Conservation (phyloP, 2,797 vertebrate genomes). For the Leptoclinus maculatus region DNA sequence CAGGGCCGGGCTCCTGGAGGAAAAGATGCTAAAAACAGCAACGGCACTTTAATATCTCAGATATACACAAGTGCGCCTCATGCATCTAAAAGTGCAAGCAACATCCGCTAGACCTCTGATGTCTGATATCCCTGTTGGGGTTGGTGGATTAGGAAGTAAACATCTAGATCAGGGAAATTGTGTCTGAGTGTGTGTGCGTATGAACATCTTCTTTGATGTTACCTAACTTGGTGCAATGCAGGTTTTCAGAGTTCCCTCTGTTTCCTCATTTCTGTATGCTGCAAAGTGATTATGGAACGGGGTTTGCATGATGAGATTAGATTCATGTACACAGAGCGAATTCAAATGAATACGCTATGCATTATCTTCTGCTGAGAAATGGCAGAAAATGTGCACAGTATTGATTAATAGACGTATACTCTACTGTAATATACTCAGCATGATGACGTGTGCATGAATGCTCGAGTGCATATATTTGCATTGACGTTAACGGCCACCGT, state of each 20-base stretch:
- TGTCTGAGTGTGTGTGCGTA: constrained; percentile 6
- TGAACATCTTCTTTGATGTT: constrained; percentile 70
- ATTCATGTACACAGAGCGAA: not conserved
- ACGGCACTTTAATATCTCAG: constrained; percentile 46
- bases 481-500: not conserved
- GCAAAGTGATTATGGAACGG: constrained; percentile 24
- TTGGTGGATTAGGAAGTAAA: constrained; percentile 47
- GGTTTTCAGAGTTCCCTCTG: constrained; percentile 51
- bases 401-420: not conserved
- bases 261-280: constrained; percentile 50
- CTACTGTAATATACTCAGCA: not conserved
- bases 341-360: not conserved
- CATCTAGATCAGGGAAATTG: constrained; percentile 40
- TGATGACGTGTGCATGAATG: not conserved
- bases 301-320: not conserved
- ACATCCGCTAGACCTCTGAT: constrained; percentile 37
- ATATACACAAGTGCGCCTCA: constrained; percentile 49
- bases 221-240: constrained; percentile 76
- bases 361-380: not conserved
- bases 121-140: constrained; percentile 35
- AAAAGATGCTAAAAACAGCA: constrained; percentile 70
- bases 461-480: not conserved
- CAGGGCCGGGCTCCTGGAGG: constrained; percentile 68
- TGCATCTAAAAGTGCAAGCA: constrained; percentile 48
- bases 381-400: not conserved